A percentile compares a stretch with the other conserved stretches of the same genome.
Evolutionary conservation across 2,797 vertebrate species (phyloP).

Genomic region (Gallinago stenura): DNA sequence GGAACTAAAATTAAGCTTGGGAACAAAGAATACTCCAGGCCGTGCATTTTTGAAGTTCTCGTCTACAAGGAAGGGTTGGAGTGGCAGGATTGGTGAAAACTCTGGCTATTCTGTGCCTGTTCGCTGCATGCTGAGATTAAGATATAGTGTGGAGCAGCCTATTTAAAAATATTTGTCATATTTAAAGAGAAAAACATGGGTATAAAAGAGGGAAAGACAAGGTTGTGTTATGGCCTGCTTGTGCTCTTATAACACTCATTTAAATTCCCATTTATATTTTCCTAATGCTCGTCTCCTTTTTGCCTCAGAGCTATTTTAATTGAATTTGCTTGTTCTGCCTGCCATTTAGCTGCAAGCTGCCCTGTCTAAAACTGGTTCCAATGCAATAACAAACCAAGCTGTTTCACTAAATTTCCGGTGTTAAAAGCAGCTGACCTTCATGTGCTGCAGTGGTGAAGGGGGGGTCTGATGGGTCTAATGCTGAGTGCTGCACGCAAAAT

Average conservation of each 20-base stretch:
- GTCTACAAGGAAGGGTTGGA: not conserved
- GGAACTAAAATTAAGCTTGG: not conserved
- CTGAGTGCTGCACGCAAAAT: rapidly evolving
- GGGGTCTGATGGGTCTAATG: rapidly evolving
- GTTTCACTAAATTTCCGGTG: constrained; percentile 18
- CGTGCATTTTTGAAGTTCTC: not conserved
- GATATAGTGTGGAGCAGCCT: not conserved
- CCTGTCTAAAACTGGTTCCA: constrained; percentile 2
- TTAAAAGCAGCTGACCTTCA: constrained; percentile 50
- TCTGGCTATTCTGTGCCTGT: not conserved
- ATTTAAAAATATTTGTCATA: not conserved
- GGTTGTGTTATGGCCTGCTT: not conserved
- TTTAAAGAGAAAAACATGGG: not conserved
- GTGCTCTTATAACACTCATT: not conserved
- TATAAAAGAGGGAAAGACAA: not conserved
- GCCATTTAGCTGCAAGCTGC: not conserved
- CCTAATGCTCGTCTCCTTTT: constrained; percentile 13
- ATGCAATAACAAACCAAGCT: constrained; percentile 37
- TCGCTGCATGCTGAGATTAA: rapidly evolving
- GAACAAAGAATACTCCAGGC: not conserved
- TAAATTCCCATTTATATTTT: constrained; percentile 39
- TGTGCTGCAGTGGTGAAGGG: not conserved
- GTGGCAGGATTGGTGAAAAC: not conserved
- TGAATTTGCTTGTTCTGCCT: constrained; percentile 41
- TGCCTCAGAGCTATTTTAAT: constrained; percentile 59